Conservation (phyloP, 2,888 invertebrate genomes). For the Dryobotodes eremita region DNA sequence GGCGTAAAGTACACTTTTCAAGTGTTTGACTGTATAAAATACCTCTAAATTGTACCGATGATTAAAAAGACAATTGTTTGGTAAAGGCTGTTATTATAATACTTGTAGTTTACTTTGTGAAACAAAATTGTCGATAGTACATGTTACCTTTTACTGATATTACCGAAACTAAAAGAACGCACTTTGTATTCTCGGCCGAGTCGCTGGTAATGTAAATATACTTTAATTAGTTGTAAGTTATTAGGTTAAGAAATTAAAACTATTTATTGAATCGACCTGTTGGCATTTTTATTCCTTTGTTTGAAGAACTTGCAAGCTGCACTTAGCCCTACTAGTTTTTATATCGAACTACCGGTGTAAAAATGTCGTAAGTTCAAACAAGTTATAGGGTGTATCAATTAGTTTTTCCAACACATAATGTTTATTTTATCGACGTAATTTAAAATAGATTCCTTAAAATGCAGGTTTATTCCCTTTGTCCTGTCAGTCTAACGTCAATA, state of each 20-base stretch:
- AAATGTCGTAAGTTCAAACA: conserved; percentile 49
- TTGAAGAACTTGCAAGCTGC: conserved; percentile 55
- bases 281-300: conserved; percentile 58
- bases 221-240: conserved; percentile 71
- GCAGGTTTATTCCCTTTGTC: conserved; percentile 26
- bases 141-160: conserved; percentile 79
- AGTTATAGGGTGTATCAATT: conserved; percentile 49
- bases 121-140: conserved; percentile 61
- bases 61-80: conserved; percentile 47
- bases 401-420: conserved; percentile 40
- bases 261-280: conserved; percentile 83
- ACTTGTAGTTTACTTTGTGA: conserved; percentile 49
- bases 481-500: conserved; percentile 29
- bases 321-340: conserved; percentile 39
- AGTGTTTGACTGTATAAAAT: conserved; percentile 58
- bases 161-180: conserved; percentile 76
- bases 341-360: conserved; percentile 18
- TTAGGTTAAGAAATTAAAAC: conserved; percentile 79
- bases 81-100: conserved; percentile 60
- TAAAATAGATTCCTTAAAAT: conserved; percentile 19
- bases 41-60: conserved; percentile 60
- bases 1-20: conserved; percentile 44
- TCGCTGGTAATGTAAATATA: conserved; percentile 79
- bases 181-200: conserved; percentile 74
- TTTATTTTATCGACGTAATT: conserved; percentile 31